Percentiles rank a stretch among this genome's conserved stretches.
Conservation (phyloP, 2,888 invertebrate species). For the Ormyrus labotus region DNA sequence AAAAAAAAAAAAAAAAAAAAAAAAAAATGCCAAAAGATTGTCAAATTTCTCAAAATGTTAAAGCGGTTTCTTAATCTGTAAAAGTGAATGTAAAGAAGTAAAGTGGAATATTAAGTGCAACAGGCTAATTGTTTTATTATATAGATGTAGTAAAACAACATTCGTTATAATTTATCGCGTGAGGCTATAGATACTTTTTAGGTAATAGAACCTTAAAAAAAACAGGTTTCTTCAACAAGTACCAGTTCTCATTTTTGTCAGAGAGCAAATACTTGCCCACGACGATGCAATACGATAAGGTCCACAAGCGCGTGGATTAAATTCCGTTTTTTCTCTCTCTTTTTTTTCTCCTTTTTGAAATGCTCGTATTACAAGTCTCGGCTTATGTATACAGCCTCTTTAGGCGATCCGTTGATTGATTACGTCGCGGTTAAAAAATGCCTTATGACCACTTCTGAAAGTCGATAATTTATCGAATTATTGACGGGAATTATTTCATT, state of each 20-base stretch:
- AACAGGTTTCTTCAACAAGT: slow-evolving; percentile 1
- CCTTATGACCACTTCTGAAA: too few species aligned
- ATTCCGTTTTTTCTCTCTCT: background rate
- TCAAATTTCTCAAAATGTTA: background rate
- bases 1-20: too few species aligned
- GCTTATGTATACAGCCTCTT: background rate
- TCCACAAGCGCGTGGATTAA: background rate
- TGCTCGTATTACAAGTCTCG: slow-evolving; percentile 2
- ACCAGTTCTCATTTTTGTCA: background rate
- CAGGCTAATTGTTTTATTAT: background rate
- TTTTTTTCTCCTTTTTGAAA: background rate
- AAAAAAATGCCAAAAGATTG: background rate
- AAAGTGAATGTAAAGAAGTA: background rate
- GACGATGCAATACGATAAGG: slow-evolving; percentile 17
- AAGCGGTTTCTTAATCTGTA: background rate
- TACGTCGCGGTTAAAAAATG: background rate
- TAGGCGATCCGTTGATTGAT: slow-evolving; percentile 1
- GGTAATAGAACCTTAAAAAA: background rate
- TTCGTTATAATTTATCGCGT: too few species aligned
- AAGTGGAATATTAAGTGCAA: background rate
- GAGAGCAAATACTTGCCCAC: background rate
- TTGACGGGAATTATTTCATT: background rate
- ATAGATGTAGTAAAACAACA: background rate
- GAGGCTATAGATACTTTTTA: background rate
- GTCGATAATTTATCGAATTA: background rate